Evolutionary conservation across 2,888 invertebrate genomes (phyloP).

Genomic region (Eretmocerus hayati): DNA sequence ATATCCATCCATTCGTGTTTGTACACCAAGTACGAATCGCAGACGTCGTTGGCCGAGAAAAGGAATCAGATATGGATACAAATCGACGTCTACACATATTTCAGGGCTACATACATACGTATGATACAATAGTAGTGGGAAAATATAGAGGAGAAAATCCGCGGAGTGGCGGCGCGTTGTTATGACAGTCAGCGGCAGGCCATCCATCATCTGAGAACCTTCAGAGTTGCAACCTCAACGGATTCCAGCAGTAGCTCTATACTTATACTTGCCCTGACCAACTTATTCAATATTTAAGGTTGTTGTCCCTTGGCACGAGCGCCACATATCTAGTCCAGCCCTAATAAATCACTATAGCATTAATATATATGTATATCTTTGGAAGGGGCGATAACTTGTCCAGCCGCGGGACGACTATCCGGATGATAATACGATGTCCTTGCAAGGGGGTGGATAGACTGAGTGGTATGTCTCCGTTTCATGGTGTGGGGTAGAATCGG

Average conservation of each 20-base stretch:
- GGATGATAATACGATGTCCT: too few relatives aligned
- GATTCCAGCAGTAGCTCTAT: slow-evolving; percentile 28
- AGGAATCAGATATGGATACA: not conserved
- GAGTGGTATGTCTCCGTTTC: too few relatives aligned
- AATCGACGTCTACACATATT: not conserved
- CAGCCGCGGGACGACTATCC: too few relatives aligned
- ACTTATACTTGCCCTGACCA: slow-evolving; percentile 27
- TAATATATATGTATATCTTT: slow-evolving; percentile 49
- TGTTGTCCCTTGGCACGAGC: slow-evolving; percentile 46
- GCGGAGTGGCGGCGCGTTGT: slow-evolving; percentile 33
- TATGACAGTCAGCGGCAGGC: slow-evolving; percentile 46
- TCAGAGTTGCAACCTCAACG: slow-evolving; percentile 43
- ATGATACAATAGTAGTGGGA: too few relatives aligned
- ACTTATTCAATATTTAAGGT: slow-evolving; percentile 48
- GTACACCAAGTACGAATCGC: too few relatives aligned
- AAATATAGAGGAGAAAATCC: not conserved
- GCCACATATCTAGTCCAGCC: too few relatives aligned
- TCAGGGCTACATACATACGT: too few relatives aligned
- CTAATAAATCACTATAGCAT: slow-evolving; percentile 47
- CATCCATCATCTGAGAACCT: slow-evolving; percentile 43
- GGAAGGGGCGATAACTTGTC: slow-evolving; percentile 43
- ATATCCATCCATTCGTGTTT: too few relatives aligned
- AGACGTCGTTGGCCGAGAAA: not conserved
- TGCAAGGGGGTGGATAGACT: too few relatives aligned
- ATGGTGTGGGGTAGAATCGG: too few relatives aligned